These are phyloP conservation scores for Temnothorax curvispinosus DNA, from an alignment of 1,140 invertebrate genomes.

Conservation along the genomic window DNA sequence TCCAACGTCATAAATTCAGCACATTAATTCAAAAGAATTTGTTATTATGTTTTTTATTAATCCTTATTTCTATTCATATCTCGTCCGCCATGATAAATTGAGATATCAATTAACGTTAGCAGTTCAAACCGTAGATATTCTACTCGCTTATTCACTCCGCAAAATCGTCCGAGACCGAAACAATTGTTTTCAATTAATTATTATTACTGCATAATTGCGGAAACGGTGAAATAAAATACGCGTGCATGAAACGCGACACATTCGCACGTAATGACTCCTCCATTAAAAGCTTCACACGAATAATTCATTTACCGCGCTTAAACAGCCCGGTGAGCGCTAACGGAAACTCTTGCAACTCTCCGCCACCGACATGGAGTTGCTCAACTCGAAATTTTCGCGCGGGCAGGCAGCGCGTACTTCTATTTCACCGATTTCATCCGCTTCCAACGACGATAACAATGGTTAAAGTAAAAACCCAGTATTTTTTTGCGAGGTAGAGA, in stretches of 20 bases:
- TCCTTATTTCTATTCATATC: not conserved
- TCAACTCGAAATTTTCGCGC: constrained; percentile 19
- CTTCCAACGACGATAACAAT: constrained; percentile 7
- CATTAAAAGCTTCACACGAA: constrained; percentile 50
- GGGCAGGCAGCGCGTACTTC: not conserved
- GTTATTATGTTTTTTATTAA: constrained; percentile 11
- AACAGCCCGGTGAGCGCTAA: constrained; percentile 1
- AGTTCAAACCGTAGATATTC: not conserved
- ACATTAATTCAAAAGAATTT: constrained; percentile 4
- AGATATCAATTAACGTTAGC: constrained; percentile 33
- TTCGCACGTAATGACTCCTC: constrained; percentile 42
- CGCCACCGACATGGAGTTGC: not conserved
- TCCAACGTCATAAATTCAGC: not conserved
- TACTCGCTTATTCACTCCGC: not conserved
- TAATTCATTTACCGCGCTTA: constrained; percentile 30
- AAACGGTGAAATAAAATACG: constrained; percentile 40
- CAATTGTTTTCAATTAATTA: constrained; percentile 57
- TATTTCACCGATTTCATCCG: not conserved
- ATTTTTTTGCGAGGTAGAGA: not conserved
- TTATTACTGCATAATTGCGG: constrained; percentile 52
- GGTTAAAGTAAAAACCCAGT: not conserved
- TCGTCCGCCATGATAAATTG: constrained; percentile 14
- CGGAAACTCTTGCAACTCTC: constrained; percentile 9
- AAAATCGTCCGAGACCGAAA: not conserved
- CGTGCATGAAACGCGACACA: constrained; percentile 25